phyloP scores from a whole-genome alignment of 2,113 vertebrate species.

The Nibea coibor region DNA sequence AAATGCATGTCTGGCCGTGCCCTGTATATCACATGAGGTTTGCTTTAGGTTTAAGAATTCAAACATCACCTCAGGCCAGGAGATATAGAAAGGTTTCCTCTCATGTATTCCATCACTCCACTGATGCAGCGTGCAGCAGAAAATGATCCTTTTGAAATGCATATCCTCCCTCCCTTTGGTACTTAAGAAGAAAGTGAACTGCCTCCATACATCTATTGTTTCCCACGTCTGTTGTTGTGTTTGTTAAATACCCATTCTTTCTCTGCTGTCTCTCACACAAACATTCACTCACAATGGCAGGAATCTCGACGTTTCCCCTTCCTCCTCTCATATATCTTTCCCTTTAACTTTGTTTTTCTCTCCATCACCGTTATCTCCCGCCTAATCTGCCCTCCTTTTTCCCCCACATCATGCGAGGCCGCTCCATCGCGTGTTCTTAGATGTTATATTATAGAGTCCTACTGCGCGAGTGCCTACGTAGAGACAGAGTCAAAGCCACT shows the following conservation, averaged over 20 bases:
- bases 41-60: background rate
- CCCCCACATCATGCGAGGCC: constrained; percentile 59
- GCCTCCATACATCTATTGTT: constrained; percentile 60
- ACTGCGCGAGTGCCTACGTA: constrained; percentile 31
- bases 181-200: constrained; percentile 41
- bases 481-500: constrained; percentile 69
- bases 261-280: constrained; percentile 32
- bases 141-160: constrained; percentile 62
- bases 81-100: constrained; percentile 37
- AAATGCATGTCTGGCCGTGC: background rate
- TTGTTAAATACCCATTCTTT: constrained; percentile 62
- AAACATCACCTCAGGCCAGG: constrained; percentile 27
- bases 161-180: constrained; percentile 39
- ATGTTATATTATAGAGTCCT: constrained; percentile 69
- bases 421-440: constrained; percentile 58
- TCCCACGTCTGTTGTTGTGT: constrained; percentile 52
- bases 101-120: constrained; percentile 13
- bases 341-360: constrained; percentile 36
- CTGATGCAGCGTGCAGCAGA: constrained; percentile 32
- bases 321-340: constrained; percentile 56
- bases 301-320: constrained; percentile 67
- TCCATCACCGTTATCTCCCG: constrained; percentile 41
- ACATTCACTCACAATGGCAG: constrained; percentile 67
- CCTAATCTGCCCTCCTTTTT: constrained; percentile 65
- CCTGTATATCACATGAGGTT: constrained; percentile 11